These are phyloP conservation scores for Griposia aprilina DNA, from an alignment of 2,888 invertebrate genomes.

Conservation along the genomic window DNA sequence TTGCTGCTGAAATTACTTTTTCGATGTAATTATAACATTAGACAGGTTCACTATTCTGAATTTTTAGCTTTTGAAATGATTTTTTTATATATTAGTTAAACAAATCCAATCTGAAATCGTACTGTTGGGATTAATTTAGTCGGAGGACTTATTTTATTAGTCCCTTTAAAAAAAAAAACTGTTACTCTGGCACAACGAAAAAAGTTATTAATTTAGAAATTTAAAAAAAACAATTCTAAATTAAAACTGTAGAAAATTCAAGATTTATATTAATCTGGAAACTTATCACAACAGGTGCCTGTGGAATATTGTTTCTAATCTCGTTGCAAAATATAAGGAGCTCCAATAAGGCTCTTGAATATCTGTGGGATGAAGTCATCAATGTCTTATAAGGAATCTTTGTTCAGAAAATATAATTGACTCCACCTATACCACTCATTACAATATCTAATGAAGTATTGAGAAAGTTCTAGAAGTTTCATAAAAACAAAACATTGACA, in stretches of 20 bases:
- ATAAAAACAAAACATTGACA: conserved; percentile 21
- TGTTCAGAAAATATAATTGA: conserved; percentile 46
- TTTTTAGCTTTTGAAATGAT: conserved; percentile 19
- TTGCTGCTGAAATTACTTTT: conserved; percentile 39
- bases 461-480: conserved; percentile 50
- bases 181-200: not conserved
- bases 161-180: not conserved
- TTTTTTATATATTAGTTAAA: conserved; percentile 28
- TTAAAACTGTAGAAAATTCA: conserved; percentile 38
- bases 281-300: conserved; percentile 36
- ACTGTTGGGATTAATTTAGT: conserved; percentile 34
- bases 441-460: conserved; percentile 17
- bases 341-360: conserved; percentile 54
- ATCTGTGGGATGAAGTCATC: conserved; percentile 60
- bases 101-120: conserved; percentile 19
- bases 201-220: conserved; percentile 15
- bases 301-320: conserved; percentile 52
- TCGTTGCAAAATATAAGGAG: conserved; percentile 52
- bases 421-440: conserved; percentile 19
- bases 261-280: conserved; percentile 34
- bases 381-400: conserved; percentile 50
- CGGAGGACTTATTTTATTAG: not conserved
- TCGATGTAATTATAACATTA: conserved; percentile 8
- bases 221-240: conserved; percentile 16
- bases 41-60: not conserved